Evolutionary conservation across 2,113 vertebrate species (phyloP).

Genomic region (Amphilophus citrinellus): DNA sequence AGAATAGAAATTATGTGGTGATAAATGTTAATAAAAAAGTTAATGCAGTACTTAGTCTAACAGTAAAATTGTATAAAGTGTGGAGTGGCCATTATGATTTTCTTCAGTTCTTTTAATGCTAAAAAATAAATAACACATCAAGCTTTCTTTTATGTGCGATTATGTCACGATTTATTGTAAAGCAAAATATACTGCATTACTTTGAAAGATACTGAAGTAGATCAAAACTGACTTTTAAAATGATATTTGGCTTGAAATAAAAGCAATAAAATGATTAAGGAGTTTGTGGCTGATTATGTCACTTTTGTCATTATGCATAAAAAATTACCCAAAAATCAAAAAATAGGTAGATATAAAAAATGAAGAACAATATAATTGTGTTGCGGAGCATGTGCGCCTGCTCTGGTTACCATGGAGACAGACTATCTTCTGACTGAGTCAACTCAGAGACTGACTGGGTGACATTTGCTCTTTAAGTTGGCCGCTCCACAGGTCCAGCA

Average conservation of each 20-base stretch:
- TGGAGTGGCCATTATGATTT: background rate
- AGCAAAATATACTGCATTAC: background rate
- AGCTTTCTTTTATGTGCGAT: background rate
- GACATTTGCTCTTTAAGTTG: constrained; percentile 76
- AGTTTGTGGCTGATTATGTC: background rate
- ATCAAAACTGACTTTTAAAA: background rate
- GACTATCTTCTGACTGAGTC: constrained; percentile 67
- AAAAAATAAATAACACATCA: background rate
- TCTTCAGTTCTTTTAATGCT: background rate
- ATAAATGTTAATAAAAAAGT: background rate
- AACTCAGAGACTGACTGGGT: constrained; percentile 64
- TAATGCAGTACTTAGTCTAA: background rate
- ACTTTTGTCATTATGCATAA: background rate
- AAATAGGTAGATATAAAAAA: constrained; percentile 15
- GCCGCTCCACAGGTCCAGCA: constrained; percentile 53
- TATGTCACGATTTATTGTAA: background rate
- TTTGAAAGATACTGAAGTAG: background rate
- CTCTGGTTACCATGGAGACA: constrained; percentile 77
- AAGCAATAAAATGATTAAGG: background rate
- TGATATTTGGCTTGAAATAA: background rate
- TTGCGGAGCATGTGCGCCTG: constrained; percentile 45
- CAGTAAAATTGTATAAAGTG: background rate
- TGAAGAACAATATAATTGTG: constrained; percentile 47
- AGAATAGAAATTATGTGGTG: background rate
- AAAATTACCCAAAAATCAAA: background rate